Evolutionary conservation across 2,797 vertebrate genomes (phyloP), one percentile per base, ranked within the genome.

Genomic region (Pantherophis vulpinus): DNA sequence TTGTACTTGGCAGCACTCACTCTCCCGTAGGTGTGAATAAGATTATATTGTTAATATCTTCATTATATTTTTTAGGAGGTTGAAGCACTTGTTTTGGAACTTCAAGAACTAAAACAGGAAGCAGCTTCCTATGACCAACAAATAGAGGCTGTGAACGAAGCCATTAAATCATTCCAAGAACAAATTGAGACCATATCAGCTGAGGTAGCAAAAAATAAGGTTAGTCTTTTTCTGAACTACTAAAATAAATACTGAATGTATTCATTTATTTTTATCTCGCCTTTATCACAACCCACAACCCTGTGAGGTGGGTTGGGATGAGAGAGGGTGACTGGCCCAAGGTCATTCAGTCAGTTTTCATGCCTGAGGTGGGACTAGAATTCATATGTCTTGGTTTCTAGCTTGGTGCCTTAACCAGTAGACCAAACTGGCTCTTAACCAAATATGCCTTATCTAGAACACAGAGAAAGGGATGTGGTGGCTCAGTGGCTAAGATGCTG

Each of bases 81-180:
- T 4, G 98, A 99, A 83, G 98, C 98, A 2, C 97, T 99, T 94
- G 94, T 96, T 59, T 95, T 99, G 94, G 99, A 99, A 97, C 95
- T 99, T 89, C 98, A 99, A 96, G 98, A 99, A 94, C 97, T 99
- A 91, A 98, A 96, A 96, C 97, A 97, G 95, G 99, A 99, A 93
- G 98, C 98, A 95, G 87, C 96, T 0, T 98, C 98, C 18, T 98
- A 97, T 51, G 96, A 99, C 94, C 98, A 99, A 95, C 98, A 99
- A 97, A 98, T 98, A 89, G 97, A 98, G 93, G 98, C 98, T 93
- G 97, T 98, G 29, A 98, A 98, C 14, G 98, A 99, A 97, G 98
- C 98, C 32, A 97, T 98, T 56, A 98, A 97, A 95, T 97, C 97
- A 92, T 98, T 98, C 89, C 97, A 98, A 96, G 97, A 98, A 90